Conservation (phyloP, 2,888 invertebrate species). For the Nomada hirtipes region DNA sequence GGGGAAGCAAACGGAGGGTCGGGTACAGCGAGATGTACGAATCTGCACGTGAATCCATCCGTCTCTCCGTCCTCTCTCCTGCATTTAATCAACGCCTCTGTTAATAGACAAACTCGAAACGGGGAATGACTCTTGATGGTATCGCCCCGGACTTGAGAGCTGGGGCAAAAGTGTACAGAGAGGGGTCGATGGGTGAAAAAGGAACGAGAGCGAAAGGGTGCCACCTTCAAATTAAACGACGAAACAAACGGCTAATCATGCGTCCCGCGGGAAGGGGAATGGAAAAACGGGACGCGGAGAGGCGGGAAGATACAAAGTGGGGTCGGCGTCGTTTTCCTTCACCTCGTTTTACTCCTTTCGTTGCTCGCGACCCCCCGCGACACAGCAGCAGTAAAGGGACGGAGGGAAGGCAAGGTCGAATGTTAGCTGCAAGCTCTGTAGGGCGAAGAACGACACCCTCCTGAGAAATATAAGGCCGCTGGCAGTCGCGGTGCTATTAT, state of each 20-base stretch:
- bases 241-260: conserved; percentile 83
- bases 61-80: conserved; percentile 69
- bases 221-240: conserved; percentile 80
- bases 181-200: neutral
- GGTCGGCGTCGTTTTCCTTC: conserved; percentile 46
- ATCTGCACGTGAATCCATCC: conserved; percentile 73
- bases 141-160: conserved; percentile 45
- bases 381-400: neutral
- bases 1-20: neutral
- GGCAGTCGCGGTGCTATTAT: conserved; percentile 50
- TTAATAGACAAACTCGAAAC: conserved; percentile 82
- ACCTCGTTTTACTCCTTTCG: conserved; percentile 42
- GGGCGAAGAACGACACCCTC: conserved; percentile 45
- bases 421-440: conserved; percentile 43
- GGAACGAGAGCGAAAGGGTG: conserved; percentile 65
- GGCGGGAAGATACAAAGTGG: conserved; percentile 63
- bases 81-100: conserved; percentile 82
- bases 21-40: conserved; percentile 37
- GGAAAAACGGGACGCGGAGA: conserved; percentile 9
- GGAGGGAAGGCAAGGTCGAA: conserved; percentile 42
- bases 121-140: conserved; percentile 79
- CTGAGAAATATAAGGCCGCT: conserved; percentile 65
- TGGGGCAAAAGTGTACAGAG: conserved; percentile 12
- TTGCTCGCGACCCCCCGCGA: conserved; percentile 24
- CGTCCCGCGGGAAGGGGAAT: conserved; percentile 70